Evolutionary conservation across 2,113 vertebrate species (phyloP).

Genomic region (Rhinichthys klamathensis): DNA sequence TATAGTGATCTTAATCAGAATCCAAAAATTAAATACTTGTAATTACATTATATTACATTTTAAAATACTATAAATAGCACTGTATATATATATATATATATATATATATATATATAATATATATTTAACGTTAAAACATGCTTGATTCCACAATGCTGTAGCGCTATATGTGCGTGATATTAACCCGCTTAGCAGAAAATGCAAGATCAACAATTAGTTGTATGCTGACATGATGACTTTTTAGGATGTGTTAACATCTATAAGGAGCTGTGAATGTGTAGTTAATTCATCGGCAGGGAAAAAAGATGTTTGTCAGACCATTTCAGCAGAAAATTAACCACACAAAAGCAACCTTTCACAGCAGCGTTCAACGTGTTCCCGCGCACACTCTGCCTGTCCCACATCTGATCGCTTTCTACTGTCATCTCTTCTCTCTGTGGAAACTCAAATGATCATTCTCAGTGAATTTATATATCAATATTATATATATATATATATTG

Average conservation of each 20-base stretch:
- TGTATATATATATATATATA: too few species aligned
- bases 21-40: too few species aligned
- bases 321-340: slow-evolving; percentile 22
- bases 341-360: slow-evolving; percentile 7
- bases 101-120: too few species aligned
- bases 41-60: too few species aligned
- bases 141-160: neutral
- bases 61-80: too few species aligned
- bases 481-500: too few species aligned
- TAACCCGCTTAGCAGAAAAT: neutral
- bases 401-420: neutral
- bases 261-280: neutral
- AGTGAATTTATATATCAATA: neutral
- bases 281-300: slow-evolving; percentile 4
- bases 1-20: too few species aligned
- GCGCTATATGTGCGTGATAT: neutral
- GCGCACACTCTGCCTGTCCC: neutral
- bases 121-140: too few species aligned
- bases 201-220: slow-evolving; percentile 4
- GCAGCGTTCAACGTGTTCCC: neutral
- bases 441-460: neutral
- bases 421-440: neutral
- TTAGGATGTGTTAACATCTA: slow-evolving; percentile 8
- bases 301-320: neutral
- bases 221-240: slow-evolving; percentile 22